Conservation (phyloP, 2,797 vertebrate genomes). For the Periophthalmus magnuspinnatus region DNA sequence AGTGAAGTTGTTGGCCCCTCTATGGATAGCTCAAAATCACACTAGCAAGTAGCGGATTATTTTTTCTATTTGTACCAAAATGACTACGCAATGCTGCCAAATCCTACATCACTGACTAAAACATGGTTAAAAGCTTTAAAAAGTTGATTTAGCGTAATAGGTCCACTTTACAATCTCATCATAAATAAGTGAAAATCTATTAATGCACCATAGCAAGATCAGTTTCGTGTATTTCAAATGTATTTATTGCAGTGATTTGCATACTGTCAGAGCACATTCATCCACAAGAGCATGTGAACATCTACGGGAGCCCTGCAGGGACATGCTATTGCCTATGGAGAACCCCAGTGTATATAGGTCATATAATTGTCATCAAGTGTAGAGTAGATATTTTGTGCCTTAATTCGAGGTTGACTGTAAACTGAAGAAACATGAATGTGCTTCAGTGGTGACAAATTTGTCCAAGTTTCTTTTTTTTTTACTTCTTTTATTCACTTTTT, state of each 20-base stretch:
- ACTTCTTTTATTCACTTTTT: too few relatives aligned
- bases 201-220: not conserved
- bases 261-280: constrained; percentile 3
- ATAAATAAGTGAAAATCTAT: not conserved
- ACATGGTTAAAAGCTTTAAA: too few relatives aligned
- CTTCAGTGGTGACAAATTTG: too few relatives aligned
- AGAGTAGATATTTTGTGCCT: not conserved
- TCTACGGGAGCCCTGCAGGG: constrained; percentile 1
- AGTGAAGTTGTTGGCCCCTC: too few relatives aligned
- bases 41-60: too few relatives aligned
- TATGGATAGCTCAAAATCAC: too few relatives aligned
- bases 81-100: too few relatives aligned
- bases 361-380: not conserved
- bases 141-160: too few relatives aligned
- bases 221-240: not conserved
- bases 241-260: constrained; percentile 2
- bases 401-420: not conserved
- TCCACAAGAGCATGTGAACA: not conserved
- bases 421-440: too few relatives aligned
- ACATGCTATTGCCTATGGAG: constrained; percentile 1
- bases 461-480: too few relatives aligned
- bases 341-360: constrained; percentile 2
- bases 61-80: too few relatives aligned
- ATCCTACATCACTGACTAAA: too few relatives aligned
- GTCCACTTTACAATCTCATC: not conserved